phyloP scores from a whole-genome alignment of 2,113 vertebrate genomes.

The Calidris pygmaea region DNA sequence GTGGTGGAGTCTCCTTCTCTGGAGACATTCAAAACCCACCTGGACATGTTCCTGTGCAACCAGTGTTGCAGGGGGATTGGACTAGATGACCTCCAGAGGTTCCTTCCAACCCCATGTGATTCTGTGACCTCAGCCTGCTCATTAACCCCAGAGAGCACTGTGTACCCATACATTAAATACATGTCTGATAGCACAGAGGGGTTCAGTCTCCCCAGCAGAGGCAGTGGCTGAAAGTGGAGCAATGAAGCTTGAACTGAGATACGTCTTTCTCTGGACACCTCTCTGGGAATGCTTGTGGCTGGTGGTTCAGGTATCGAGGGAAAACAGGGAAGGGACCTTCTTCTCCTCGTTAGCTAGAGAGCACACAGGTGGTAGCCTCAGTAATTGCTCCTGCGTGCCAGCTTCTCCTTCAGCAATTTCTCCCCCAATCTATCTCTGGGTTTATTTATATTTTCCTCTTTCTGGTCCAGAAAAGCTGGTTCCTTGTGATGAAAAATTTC shows the following conservation, averaged over 20 bases:
- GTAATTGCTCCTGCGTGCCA: too few species aligned
- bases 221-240: neutral
- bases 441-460: neutral
- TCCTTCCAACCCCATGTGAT: too few species aligned
- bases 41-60: too few species aligned
- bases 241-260: neutral
- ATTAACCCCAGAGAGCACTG: neutral
- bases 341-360: neutral
- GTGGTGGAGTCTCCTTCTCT: too few species aligned
- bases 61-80: too few species aligned
- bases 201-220: neutral
- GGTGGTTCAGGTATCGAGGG: neutral
- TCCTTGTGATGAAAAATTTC: neutral
- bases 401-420: neutral
- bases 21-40: too few species aligned
- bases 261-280: neutral
- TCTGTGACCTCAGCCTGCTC: neutral
- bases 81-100: too few species aligned
- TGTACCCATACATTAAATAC: accelerated
- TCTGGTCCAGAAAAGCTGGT: neutral
- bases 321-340: neutral
- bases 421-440: neutral
- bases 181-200: accelerated
- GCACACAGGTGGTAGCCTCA: neutral
- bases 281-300: neutral